Evolutionary conservation across 2,113 vertebrate genomes (phyloP).

Genomic region (Morone saxatilis): DNA sequence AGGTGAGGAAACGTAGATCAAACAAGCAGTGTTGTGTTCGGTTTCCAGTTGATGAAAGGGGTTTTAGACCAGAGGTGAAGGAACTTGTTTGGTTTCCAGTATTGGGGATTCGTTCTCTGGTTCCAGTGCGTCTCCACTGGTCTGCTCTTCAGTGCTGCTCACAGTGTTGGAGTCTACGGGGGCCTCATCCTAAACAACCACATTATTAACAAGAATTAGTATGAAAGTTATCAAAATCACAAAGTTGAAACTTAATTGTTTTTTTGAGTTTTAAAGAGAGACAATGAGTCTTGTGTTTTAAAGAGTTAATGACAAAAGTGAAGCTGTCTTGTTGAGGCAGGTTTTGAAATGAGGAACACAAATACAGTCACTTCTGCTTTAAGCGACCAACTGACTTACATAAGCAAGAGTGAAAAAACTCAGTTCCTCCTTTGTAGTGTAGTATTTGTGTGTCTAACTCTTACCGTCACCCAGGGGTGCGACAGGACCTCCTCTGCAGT

Average conservation of each 20-base stretch:
- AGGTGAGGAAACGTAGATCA: not conserved
- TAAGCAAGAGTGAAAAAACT: not conserved
- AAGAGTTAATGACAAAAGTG: not conserved
- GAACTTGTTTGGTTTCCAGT: slow-evolving; percentile 78
- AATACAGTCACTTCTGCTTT: not conserved
- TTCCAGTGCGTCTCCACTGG: slow-evolving; percentile 39
- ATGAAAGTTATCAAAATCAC: not conserved
- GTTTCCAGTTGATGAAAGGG: not conserved
- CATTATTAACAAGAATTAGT: not conserved
- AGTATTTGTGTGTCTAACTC: slow-evolving; percentile 32
- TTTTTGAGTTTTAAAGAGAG: not conserved
- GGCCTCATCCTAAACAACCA: slow-evolving; percentile 88
- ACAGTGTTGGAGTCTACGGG: slow-evolving; percentile 89
- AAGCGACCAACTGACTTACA: not conserved
- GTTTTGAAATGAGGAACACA: not conserved
- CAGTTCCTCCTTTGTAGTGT: not conserved
- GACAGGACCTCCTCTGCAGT: slow-evolving; percentile 94
- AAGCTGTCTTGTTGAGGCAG: not conserved
- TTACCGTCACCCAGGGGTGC: slow-evolving; percentile 97
- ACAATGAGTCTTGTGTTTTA: not conserved
- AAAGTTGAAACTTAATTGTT: not conserved
- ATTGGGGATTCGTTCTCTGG: slow-evolving; percentile 61
- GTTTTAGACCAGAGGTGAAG: slow-evolving; percentile 76
- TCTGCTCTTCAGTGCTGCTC: slow-evolving; percentile 86
- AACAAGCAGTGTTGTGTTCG: not conserved